Base-by-base conservation (phyloP, 2,797 vertebrate species). In the Hyperoplus lanceolatus region DNA sequence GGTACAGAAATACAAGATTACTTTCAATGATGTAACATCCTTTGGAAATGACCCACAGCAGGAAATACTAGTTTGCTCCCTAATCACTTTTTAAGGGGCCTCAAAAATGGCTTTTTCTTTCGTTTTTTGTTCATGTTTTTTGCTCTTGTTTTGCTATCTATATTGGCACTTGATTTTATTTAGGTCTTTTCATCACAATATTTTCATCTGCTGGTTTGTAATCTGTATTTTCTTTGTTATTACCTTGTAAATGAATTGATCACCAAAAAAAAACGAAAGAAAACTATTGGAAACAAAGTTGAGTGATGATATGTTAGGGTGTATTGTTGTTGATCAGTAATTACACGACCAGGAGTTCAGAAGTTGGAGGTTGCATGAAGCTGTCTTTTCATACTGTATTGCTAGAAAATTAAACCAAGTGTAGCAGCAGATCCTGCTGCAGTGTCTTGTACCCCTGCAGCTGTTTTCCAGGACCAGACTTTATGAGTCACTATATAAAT, bases 401-500 rank as follows among this genome's bases (percentile, higher is more conserved):
- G 55, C n/a, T 9, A 70, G 73, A 83, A 77, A 38, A 78, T n/a
- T 15, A 76, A 50, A 70, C 53, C 59, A 54, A 62, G 11, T 83
- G 75, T 81, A 65, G 70, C 4, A 53, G 21, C 46, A 73, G 56
- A 72, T 87, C 70, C 74, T 74, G 48, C 46, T 81, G 70, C 78
- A 84, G 71, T 62, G 81, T 85, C 85, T 83, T 72, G 89, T 85
- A 77, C 79, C 53, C 82, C 66, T 78, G 71, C 91, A 92, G 90
- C 87, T 92, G 88, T 88, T 92, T 93, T 92, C 90, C 89, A 92
- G 75, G 51, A 87, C 85, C 70, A 87, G 87, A 84, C 89, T 87
- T 91, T 89, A 89, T 94, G 92, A 93, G 81, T 91, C 91, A 92
- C 84, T 90, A 53, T 90, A 85, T 92, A 91, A 92, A 93, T 93